A percentile compares a stretch with the other conserved stretches of the same genome.
Conservation (phyloP, 1,140 invertebrate species). For the Proctacanthus coquilletti region DNA sequence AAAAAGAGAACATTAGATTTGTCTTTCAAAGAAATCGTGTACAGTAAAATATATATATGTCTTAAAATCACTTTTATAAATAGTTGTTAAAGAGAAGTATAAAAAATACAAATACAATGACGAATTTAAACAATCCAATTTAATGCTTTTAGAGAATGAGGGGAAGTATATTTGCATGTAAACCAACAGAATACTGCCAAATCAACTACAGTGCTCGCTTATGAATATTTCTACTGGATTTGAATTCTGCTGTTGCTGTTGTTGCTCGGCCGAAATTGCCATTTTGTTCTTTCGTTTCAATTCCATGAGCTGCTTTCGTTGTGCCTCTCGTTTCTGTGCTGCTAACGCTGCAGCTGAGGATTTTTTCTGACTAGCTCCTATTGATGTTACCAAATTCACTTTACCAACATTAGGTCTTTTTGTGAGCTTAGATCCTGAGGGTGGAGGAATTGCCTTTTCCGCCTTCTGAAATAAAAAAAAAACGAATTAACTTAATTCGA, state of each 20-base stretch:
- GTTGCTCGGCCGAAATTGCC: constrained; percentile 39
- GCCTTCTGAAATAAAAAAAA: constrained; percentile 11
- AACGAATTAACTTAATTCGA: constrained; percentile 12
- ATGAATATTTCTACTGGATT: constrained; percentile 43
- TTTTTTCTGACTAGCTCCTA: constrained; percentile 33
- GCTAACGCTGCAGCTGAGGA: constrained; percentile 31
- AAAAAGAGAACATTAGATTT: too few species aligned
- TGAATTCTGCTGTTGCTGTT: constrained; percentile 12
- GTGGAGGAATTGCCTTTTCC: constrained; percentile 7
- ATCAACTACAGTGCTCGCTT: constrained; percentile 26
- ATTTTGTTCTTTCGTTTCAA: constrained; percentile 42
- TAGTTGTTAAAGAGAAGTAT: too few species aligned
- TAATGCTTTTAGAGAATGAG: too few species aligned
- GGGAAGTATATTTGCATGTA: too few species aligned
- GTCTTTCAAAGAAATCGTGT: too few species aligned
- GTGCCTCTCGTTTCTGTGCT: constrained; percentile 53
- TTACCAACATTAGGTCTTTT: constrained; percentile 9
- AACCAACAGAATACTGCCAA: too few species aligned
- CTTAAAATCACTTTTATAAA: too few species aligned
- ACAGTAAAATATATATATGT: too few species aligned
- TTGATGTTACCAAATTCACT: constrained; percentile 21
- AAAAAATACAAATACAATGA: too few species aligned
- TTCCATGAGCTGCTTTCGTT: constrained; percentile 63
- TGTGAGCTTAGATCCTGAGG: constrained; percentile 14
- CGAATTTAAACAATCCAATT: too few species aligned